Percentiles rank a stretch among this genome's conserved stretches.
phyloP scores from a whole-genome alignment of 2,888 invertebrate species.

The Leptothorax acervorum region DNA sequence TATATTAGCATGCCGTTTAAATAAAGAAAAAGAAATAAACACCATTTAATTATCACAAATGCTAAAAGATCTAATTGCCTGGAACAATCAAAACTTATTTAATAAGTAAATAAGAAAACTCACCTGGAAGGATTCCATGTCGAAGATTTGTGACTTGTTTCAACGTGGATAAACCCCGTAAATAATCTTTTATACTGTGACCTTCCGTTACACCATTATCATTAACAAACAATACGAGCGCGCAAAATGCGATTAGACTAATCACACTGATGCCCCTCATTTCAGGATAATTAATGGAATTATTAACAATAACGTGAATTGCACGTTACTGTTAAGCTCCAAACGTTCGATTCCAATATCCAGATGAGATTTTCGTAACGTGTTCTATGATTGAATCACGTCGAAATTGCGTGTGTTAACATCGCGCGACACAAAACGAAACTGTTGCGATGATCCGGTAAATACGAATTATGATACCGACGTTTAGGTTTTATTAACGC shows the following conservation, averaged over 20 bases:
- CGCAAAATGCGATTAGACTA: slow-evolving; percentile 1
- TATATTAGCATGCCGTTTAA: background rate
- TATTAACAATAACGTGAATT: background rate
- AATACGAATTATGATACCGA: background rate
- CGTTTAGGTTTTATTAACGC: background rate
- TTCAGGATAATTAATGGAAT: background rate
- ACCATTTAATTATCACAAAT: background rate
- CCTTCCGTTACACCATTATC: background rate
- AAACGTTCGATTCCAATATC: background rate
- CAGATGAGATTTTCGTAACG: background rate
- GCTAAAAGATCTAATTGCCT: no score
- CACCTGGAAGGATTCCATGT: slow-evolving; percentile 42
- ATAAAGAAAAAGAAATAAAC: background rate
- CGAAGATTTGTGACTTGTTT: background rate
- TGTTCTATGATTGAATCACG: background rate
- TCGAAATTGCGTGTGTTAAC: background rate
- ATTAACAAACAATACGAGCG: background rate
- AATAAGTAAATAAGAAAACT: background rate
- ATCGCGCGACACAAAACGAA: background rate
- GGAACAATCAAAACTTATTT: background rate
- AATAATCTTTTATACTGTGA: background rate
- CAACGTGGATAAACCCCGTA: background rate
- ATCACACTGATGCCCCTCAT: background rate
- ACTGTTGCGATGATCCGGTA: background rate
- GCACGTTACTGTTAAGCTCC: background rate